Conservation (phyloP, 2,888 invertebrate genomes). For the Margaritifera margaritifera region DNA sequence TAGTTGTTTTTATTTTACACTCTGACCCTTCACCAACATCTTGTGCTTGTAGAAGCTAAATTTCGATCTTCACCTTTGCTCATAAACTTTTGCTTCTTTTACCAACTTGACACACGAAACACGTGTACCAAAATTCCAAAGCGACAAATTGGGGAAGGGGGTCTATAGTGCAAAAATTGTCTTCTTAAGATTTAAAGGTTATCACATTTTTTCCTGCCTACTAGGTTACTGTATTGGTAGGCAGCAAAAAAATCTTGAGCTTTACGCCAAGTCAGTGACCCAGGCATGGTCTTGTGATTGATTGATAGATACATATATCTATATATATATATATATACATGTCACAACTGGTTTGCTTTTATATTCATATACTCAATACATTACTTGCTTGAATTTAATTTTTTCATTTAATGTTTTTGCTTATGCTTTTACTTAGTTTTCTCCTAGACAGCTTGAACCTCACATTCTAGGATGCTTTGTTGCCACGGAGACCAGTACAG, state of each 20-base stretch:
- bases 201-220: too few species aligned
- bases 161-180: too few species aligned
- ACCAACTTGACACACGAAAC: constrained; percentile 42
- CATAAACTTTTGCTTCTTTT: constrained; percentile 21
- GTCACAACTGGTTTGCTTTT: constrained; percentile 14
- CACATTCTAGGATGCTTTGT: constrained; percentile 6
- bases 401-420: constrained; percentile 18
- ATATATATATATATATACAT: constrained; percentile 31
- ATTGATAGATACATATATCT: constrained; percentile 24
- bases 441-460: constrained; percentile 28
- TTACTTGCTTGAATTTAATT: constrained; percentile 19
- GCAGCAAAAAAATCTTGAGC: background rate
- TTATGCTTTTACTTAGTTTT: constrained; percentile 38
- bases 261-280: constrained; percentile 49
- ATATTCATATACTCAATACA: constrained; percentile 17
- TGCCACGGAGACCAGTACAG: constrained; percentile 22
- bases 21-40: background rate
- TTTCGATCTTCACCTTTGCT: constrained; percentile 9
- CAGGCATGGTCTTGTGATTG: constrained; percentile 40
- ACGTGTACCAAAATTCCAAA: constrained; percentile 41
- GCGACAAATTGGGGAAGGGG: background rate
- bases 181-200: too few species aligned
- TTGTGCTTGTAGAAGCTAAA: background rate
- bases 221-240: too few species aligned
- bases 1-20: background rate